phyloP scores from a whole-genome alignment of 1,140 invertebrate species.

The Apis laboriosa region DNA sequence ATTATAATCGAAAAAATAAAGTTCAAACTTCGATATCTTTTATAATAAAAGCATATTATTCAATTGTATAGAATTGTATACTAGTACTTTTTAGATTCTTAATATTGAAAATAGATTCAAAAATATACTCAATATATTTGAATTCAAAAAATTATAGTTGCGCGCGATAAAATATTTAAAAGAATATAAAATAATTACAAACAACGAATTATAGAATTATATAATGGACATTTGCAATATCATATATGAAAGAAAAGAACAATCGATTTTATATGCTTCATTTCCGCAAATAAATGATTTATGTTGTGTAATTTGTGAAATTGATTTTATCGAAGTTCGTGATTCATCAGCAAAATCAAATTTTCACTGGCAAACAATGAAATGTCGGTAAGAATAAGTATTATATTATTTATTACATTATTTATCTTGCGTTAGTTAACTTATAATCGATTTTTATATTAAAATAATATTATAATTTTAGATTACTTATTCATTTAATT shows the following conservation, averaged over 20 bases:
- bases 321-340: constrained; percentile 42
- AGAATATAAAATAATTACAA: neutral
- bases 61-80: neutral
- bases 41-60: neutral
- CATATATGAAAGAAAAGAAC: neutral
- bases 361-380: constrained; percentile 63
- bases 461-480: constrained; percentile 38
- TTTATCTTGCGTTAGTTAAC: no score
- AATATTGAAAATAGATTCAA: neutral
- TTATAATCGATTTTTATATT: neutral
- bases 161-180: neutral
- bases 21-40: neutral
- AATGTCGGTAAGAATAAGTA: constrained; percentile 61
- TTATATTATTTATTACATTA: no score
- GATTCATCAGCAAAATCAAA: constrained; percentile 53
- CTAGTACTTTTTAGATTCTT: neutral
- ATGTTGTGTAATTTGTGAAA: constrained; percentile 57
- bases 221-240: neutral
- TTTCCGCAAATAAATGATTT: constrained; percentile 54
- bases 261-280: constrained; percentile 20
- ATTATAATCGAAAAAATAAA: neutral
- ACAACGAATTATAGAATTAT: neutral
- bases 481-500: constrained; percentile 61
- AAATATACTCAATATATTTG: neutral
- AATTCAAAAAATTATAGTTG: neutral